These are phyloP conservation scores for Drosophila histrio DNA, from an alignment of 2,888 invertebrate species.

Conservation along the genomic window DNA sequence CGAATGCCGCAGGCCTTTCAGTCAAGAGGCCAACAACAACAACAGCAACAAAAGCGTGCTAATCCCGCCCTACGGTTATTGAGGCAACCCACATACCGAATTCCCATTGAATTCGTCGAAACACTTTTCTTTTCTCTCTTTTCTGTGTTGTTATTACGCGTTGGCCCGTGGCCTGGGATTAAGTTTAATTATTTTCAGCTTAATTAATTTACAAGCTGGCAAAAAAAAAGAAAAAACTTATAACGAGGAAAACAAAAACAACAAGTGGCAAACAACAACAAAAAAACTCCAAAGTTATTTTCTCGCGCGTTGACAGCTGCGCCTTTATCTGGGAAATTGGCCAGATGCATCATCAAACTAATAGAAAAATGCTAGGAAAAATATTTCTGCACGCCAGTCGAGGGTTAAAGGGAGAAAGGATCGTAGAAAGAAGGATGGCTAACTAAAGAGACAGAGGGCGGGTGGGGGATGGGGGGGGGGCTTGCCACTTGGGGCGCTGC, in stretches of 20 bases:
- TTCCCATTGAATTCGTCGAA: slow-evolving; percentile 32
- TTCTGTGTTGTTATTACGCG: slow-evolving; percentile 31
- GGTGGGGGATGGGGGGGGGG: background rate
- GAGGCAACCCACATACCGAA: slow-evolving; percentile 64
- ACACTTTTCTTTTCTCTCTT: slow-evolving; percentile 38
- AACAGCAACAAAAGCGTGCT: slow-evolving; percentile 52
- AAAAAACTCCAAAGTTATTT: slow-evolving; percentile 28
- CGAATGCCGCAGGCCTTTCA: slow-evolving; percentile 32
- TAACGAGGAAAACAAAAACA: background rate
- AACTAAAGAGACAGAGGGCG: background rate
- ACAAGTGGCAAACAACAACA: background rate
- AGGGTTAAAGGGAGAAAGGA: background rate
- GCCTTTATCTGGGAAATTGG: slow-evolving; percentile 59
- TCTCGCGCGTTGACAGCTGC: slow-evolving; percentile 57
- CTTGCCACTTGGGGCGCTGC: slow-evolving; percentile 49
- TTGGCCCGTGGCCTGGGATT: slow-evolving; percentile 50
- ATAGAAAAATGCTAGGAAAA: slow-evolving; percentile 54
- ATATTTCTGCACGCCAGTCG: slow-evolving; percentile 44
- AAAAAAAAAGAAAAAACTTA: too few relatives aligned
- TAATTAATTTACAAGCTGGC: slow-evolving; percentile 70
- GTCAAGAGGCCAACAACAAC: slow-evolving; percentile 8
- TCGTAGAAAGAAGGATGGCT: background rate
- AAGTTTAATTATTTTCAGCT: slow-evolving; percentile 72
- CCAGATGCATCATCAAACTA: slow-evolving; percentile 40
- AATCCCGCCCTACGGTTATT: slow-evolving; percentile 72